Evolutionary conservation across 2,797 vertebrate genomes (phyloP).

Genomic region (Anas georgica): DNA sequence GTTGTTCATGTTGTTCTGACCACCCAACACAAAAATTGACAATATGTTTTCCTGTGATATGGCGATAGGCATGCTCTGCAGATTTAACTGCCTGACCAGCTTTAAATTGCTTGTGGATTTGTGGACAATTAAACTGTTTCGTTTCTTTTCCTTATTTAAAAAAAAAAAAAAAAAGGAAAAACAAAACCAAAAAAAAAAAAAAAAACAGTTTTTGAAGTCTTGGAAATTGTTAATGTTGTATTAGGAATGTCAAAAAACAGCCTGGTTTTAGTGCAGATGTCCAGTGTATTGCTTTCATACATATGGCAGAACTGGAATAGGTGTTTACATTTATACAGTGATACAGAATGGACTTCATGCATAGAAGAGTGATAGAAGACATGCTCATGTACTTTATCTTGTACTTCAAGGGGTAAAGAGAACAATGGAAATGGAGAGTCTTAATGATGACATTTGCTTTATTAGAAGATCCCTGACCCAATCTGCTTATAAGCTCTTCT

Average conservation of each 20-base stretch:
- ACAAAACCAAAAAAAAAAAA: no score
- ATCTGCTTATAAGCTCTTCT: not conserved
- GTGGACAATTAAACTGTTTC: not conserved
- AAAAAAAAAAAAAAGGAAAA: no score
- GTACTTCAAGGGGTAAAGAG: not conserved
- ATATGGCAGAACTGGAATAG: not conserved
- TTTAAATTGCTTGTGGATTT: not conserved
- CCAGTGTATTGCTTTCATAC: not conserved
- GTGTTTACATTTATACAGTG: not conserved
- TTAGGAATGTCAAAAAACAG: not conserved
- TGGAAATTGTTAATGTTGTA: not conserved
- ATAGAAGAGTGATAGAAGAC: not conserved
- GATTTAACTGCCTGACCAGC: not conserved
- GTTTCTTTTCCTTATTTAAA: not conserved
- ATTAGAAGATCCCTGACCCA: not conserved
- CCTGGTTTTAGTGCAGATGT: not conserved
- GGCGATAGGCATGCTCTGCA: not conserved
- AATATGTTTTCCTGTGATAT: not conserved
- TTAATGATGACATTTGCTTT: not conserved
- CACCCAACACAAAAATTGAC: not conserved
- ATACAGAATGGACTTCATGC: not conserved
- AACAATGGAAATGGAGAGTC: not conserved
- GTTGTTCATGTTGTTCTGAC: not conserved
- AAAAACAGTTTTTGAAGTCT: not conserved
- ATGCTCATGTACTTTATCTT: accelerated